phyloP scores from a whole-genome alignment of 1,140 invertebrate species.

The Drosophila busckii region DNA sequence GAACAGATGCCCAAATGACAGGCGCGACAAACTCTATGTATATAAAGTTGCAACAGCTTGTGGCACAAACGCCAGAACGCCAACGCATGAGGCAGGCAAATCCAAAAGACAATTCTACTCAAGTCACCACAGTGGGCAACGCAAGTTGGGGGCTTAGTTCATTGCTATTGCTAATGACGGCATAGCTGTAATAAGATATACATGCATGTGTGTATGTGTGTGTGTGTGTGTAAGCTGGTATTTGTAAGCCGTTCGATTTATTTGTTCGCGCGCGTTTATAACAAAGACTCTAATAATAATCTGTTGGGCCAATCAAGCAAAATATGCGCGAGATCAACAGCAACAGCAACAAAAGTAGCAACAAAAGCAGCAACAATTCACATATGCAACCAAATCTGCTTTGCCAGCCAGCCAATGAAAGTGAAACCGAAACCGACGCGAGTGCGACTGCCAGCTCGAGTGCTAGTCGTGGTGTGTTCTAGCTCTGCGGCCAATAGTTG shows the following conservation, averaged over 20 bases:
- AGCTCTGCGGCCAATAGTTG: constrained; percentile 39
- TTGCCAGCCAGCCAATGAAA: constrained; percentile 55
- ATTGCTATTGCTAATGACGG: constrained; percentile 77
- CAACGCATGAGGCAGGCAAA: constrained; percentile 42
- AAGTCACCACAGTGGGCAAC: not conserved
- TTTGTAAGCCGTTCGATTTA: constrained; percentile 59
- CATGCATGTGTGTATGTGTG: constrained; percentile 14
- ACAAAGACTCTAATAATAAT: constrained; percentile 73
- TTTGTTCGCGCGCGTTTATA: constrained; percentile 60
- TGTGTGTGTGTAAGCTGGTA: constrained; percentile 23
- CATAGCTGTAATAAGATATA: constrained; percentile 66
- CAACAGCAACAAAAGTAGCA: constrained; percentile 15
- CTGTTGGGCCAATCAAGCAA: constrained; percentile 78
- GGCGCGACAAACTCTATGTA: constrained; percentile 1
- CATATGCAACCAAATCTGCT: constrained; percentile 39
- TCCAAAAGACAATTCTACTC: constrained; percentile 26
- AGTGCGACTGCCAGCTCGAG: constrained; percentile 28
- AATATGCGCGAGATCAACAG: constrained; percentile 72
- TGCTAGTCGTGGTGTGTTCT: constrained; percentile 41
- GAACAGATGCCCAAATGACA: constrained; percentile 46
- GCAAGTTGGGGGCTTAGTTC: constrained; percentile 73
- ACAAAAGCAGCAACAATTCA: constrained; percentile 21
- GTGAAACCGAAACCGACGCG: constrained; percentile 58
- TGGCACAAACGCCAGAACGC: constrained; percentile 29
- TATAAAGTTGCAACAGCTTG: constrained; percentile 42